These are phyloP conservation scores for Clusia tigrina DNA, from an alignment of 2,888 invertebrate genomes.

Conservation along the genomic window DNA sequence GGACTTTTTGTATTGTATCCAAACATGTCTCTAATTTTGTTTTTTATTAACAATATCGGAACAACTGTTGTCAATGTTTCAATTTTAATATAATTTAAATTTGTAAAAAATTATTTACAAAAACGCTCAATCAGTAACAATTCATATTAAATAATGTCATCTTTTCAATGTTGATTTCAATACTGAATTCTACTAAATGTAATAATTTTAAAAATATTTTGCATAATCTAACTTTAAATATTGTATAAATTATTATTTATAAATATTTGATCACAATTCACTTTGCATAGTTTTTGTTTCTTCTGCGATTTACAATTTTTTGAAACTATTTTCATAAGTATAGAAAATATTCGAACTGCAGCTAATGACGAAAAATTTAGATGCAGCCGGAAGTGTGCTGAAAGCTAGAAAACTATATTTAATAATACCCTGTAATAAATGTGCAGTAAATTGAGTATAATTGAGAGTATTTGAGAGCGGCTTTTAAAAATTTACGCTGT, in stretches of 20 bases:
- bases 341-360: not conserved
- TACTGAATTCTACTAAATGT: constrained; percentile 1
- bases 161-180: not conserved
- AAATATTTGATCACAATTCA: constrained; percentile 61
- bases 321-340: not conserved
- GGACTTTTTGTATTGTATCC: not conserved
- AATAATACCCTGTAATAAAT: no score
- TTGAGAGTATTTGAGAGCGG: no score
- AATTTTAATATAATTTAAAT: not conserved
- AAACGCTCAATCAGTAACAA: not conserved
- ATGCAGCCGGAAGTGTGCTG: no score
- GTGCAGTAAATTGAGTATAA: no score
- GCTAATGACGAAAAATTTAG: no score
- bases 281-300: constrained; percentile 59
- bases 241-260: constrained; percentile 16
- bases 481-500: no score
- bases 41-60: not conserved
- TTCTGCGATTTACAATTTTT: constrained; percentile 25
- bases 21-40: not conserved
- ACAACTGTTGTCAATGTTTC: not conserved
- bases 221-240: constrained; percentile 7
- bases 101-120: constrained; percentile 8
- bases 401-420: no score
- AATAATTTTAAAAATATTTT: constrained; percentile 15
- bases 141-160: not conserved